These are phyloP conservation scores for Cryptotermes secundus DNA, from an alignment of 1,140 invertebrate species.

Conservation along the genomic window DNA sequence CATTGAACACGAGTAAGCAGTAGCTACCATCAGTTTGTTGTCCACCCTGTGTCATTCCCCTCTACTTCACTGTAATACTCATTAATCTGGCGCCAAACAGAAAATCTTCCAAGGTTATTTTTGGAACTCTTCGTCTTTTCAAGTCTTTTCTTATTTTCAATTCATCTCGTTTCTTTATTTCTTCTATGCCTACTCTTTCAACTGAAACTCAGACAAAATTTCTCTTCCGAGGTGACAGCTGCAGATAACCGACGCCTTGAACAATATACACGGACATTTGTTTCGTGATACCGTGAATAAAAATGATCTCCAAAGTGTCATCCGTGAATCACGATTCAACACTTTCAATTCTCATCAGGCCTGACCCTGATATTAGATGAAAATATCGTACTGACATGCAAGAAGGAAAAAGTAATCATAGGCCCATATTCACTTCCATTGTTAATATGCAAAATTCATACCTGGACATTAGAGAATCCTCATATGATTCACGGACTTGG, in stretches of 20 bases:
- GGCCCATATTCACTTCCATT: too few relatives aligned
- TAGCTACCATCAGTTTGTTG: background rate
- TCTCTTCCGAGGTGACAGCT: background rate
- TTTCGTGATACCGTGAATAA: background rate
- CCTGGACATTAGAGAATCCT: too few relatives aligned
- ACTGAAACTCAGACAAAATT: background rate
- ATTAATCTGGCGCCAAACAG: slow-evolving; percentile 14
- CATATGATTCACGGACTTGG: too few relatives aligned
- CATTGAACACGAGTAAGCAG: too few relatives aligned
- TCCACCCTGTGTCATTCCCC: background rate
- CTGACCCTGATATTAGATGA: too few relatives aligned
- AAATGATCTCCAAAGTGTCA: background rate
- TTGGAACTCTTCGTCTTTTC: background rate
- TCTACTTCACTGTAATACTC: background rate
- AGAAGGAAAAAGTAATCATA: too few relatives aligned
- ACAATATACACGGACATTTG: background rate
- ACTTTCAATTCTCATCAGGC: too few relatives aligned
- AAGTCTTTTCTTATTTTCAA: background rate
- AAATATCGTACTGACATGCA: too few relatives aligned
- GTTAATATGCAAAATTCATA: too few relatives aligned
- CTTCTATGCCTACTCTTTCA: background rate
- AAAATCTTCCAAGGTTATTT: slow-evolving; percentile 10
- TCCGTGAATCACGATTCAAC: background rate
- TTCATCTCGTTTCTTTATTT: background rate
- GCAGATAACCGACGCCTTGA: background rate